Evolutionary conservation across 2,888 invertebrate genomes (phyloP), one percentile per base, ranked within the genome.

Genomic region (Galerucella calmariensis): DNA sequence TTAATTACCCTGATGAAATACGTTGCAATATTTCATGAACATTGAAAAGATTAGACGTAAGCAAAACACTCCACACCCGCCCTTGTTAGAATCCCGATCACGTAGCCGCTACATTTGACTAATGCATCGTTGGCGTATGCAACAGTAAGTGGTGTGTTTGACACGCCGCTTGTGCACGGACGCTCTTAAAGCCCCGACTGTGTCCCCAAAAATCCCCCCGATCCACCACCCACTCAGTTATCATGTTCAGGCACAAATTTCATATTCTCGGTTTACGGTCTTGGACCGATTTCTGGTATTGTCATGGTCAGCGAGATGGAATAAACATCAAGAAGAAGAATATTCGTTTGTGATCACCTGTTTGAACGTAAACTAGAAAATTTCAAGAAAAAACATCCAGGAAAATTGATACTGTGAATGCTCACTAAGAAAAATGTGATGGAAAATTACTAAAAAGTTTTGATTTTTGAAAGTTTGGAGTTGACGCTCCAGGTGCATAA

Each of bases 71-170:
- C 59, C 66, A 44, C 35, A 41, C 48, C 44, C 11, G 58, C 65
- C 20, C 46, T 51, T 48, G 69, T 80, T 76, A 70, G 68, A 24
- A 79, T 24, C 56, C 85, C 71, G 75, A 78, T 79, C 83, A 83
- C 84, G 85, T 82, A 77, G 73, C 71, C 78, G 79, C 79, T 83
- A 84, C 84, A 85, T 85, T 85, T 85, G 82, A 81, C 85, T 85
- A 86, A 85, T 86, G 85, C 84, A 85, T 84, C 83, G 85, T 84
- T 83, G 84, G 83, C 83, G 84, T 85, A 85, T 85, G 85, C 85
- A 84, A 82, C 83, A 84, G 83, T 86, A 85, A 86, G 86, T 85
- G 86, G 84, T 86, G 86, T 85, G 85, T 85, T 85, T 86, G 86
- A 86, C 86, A 82, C 84, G 81, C 75, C 71, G 78, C 82, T 81